Conservation (phyloP, 2,113 vertebrate genomes). For the Mobula hypostoma region DNA sequence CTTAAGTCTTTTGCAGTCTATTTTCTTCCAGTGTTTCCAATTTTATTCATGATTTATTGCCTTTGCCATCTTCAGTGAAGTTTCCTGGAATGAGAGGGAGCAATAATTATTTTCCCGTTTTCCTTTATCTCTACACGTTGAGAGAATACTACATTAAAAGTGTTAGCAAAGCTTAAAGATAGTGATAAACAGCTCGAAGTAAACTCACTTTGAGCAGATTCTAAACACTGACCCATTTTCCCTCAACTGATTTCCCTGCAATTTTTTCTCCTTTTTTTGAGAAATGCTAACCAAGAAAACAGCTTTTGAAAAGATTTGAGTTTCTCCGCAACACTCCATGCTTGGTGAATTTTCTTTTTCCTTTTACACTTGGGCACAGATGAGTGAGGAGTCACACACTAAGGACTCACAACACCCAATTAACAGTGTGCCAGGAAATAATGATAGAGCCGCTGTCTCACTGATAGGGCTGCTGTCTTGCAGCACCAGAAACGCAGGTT, state of each 20-base stretch:
- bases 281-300: background rate
- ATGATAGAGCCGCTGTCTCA: no score
- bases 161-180: background rate
- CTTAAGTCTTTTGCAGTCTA: background rate
- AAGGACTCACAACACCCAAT: no score
- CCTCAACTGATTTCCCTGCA: background rate
- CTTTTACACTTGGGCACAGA: background rate
- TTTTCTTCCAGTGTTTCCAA: background rate
- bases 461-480: no score
- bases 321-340: background rate
- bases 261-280: background rate
- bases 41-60: background rate
- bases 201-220: background rate
- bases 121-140: background rate
- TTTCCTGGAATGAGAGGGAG: background rate
- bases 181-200: background rate
- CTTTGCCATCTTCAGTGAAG: background rate
- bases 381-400: background rate
- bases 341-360: background rate
- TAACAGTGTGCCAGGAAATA: no score
- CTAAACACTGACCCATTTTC: background rate
- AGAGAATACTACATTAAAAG: background rate
- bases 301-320: background rate
- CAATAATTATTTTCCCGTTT: background rate
- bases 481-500: no score